A percentile compares a stretch with the other conserved stretches of the same genome.
These are phyloP conservation scores for Aphidius ervi DNA, from an alignment of 1,140 invertebrate genomes.

Conservation along the genomic window DNA sequence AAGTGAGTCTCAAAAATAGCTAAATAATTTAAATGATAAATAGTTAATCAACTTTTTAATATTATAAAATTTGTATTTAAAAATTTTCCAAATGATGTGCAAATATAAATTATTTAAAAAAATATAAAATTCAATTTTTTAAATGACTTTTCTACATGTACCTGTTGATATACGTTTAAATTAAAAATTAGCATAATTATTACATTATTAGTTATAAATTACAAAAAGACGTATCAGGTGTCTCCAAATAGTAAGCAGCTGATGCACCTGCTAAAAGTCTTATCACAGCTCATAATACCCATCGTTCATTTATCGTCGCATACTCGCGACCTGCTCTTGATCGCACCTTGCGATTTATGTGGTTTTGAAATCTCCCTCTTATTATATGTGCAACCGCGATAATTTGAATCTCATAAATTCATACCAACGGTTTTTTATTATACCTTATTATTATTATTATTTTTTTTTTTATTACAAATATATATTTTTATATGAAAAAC, in stretches of 20 bases:
- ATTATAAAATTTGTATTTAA: too few relatives aligned
- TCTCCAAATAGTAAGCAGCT: conserved; percentile 9
- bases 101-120: too few relatives aligned
- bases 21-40: too few relatives aligned
- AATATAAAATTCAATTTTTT: too few relatives aligned
- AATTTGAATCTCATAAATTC: conserved; percentile 20
- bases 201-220: too few relatives aligned
- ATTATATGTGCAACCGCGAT: conserved; percentile 19
- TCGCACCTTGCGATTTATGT: conserved; percentile 21
- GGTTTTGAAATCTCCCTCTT: conserved; percentile 12
- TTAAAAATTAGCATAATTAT: too few relatives aligned
- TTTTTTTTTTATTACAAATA: not conserved
- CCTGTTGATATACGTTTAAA: too few relatives aligned
- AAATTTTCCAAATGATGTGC: too few relatives aligned
- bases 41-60: too few relatives aligned
- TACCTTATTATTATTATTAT: not conserved
- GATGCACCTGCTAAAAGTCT: conserved; percentile 22
- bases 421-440: not conserved
- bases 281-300: conserved; percentile 20
- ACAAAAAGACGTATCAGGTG: conserved; percentile 5
- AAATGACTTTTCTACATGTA: too few relatives aligned
- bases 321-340: conserved; percentile 1
- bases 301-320: not conserved
- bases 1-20: too few relatives aligned
- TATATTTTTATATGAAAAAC: too few relatives aligned